These are phyloP conservation scores for Thymelicus acteon DNA, from an alignment of 2,888 invertebrate genomes.

Conservation along the genomic window DNA sequence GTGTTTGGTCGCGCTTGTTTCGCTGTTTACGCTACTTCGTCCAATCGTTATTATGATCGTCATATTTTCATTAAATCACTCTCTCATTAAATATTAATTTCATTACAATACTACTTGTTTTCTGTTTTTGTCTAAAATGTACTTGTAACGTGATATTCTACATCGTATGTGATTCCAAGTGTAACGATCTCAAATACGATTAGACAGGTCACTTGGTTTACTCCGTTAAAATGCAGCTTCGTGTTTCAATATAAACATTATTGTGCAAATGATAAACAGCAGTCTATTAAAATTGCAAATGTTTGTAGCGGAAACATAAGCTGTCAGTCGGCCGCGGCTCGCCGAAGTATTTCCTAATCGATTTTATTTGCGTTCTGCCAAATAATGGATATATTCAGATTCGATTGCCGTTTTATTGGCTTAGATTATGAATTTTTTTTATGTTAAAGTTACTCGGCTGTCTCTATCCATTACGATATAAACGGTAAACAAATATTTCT, in stretches of 20 bases:
- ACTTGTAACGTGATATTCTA: not conserved
- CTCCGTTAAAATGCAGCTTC: constrained; percentile 29
- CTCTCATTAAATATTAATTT: constrained; percentile 9
- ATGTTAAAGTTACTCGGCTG: not conserved
- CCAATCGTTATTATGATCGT: constrained; percentile 25
- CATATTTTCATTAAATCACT: not conserved
- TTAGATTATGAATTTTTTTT: not conserved
- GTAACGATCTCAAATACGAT: constrained; percentile 30
- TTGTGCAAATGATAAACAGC: constrained; percentile 35
- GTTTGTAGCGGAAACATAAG: constrained; percentile 49
- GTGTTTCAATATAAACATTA: constrained; percentile 36
- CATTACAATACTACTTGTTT: no score
- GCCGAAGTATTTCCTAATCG: constrained; percentile 12
- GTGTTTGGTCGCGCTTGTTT: constrained; percentile 3
- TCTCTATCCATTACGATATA: constrained; percentile 24
- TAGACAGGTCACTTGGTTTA: constrained; percentile 23
- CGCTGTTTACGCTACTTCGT: constrained; percentile 7
- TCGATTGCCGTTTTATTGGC: not conserved
- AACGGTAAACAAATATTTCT: constrained; percentile 17
- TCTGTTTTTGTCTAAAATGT: no score
- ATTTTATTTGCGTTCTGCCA: constrained; percentile 6
- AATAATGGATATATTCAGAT: constrained; percentile 34
- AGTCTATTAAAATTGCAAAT: constrained; percentile 46
- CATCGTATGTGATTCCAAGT: constrained; percentile 18
- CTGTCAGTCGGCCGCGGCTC: constrained; percentile 54